Base-by-base conservation (phyloP, 2,113 vertebrate genomes). In the Procapra przewalskii region DNA sequence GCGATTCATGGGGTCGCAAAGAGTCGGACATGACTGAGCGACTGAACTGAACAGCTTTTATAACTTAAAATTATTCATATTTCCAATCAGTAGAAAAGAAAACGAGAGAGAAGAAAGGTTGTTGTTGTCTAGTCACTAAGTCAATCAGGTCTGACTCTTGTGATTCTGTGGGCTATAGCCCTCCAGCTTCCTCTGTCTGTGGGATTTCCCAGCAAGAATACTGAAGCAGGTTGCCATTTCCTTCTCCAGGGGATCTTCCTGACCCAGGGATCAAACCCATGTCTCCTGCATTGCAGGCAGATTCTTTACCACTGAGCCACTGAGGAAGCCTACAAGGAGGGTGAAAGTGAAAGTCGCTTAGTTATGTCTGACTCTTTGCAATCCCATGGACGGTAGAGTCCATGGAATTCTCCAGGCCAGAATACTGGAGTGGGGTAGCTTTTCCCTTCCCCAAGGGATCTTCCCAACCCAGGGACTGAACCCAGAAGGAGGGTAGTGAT, bases 21-120 rank as follows among this genome's bases (percentile, higher is more conserved):
- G 45, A 48, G 45, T 48, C 45, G 2, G 45, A 48, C 45, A 48
- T 0, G 2, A 48, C 45, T 48, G 45, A 48, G 45, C 45, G 10
- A 48, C 45, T 48, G 45, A 48, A 48, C 10, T 91, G 71, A 62
- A 50, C 40, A 85, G n/a, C 36, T 92, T 92, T 95, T 92, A 16
- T 71, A 95, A 91, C 21, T 92, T 85, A 54, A 95, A 92, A 91
- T 40, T 91, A 27, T 95, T 94, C 5, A 5, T 89, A 71, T 93
- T 96, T 94, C 94, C 31, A 90, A 45, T 88, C 33, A 94, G 1
- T 57, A 94, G 52, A 54, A 86, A 87, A 79, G 11, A 60, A 93
- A 95, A 84, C 9, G 27, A 40, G 54, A 90, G 29, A 43, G 14
- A 91, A 89, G 31, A 48, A 50, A 50, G 79, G 79, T 80, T 0